Conservation (phyloP, 2,113 vertebrate species). For the Petrocephalus zakoni region DNA sequence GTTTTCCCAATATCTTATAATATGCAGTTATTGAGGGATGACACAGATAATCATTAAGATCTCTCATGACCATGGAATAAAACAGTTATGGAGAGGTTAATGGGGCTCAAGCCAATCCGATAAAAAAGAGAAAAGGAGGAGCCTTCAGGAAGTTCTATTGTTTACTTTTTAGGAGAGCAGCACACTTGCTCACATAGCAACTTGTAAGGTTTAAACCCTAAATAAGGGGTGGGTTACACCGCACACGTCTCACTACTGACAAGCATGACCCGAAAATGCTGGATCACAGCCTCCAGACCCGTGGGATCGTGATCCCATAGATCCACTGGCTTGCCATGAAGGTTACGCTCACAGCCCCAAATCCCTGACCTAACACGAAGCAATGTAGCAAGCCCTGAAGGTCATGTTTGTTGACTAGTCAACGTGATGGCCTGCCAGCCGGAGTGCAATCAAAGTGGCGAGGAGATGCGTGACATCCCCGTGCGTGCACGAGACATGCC, state of each 20-base stretch:
- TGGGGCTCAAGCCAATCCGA: background rate
- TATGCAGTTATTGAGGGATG: background rate
- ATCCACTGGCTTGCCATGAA: background rate
- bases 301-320: background rate
- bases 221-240: background rate
- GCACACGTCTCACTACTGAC: background rate
- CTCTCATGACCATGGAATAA: background rate
- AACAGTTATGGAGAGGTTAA: background rate
- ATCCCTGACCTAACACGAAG: background rate
- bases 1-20: background rate
- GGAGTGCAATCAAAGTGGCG: background rate
- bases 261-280: background rate
- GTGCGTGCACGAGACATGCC: constrained; percentile 40
- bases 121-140: background rate
- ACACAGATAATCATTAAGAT: background rate
- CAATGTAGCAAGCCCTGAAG: background rate
- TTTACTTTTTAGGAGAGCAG: background rate
- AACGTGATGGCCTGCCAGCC: background rate
- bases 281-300: background rate
- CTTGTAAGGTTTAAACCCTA: background rate
- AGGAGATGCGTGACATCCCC: background rate
- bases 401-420: constrained; percentile 8
- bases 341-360: background rate
- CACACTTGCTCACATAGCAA: background rate
- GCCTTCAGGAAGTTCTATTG: background rate